A percentile compares a stretch with the other conserved stretches of the same genome.
phyloP scores from a whole-genome alignment of 2,113 vertebrate species.

The Brachypteracias leptosomus region DNA sequence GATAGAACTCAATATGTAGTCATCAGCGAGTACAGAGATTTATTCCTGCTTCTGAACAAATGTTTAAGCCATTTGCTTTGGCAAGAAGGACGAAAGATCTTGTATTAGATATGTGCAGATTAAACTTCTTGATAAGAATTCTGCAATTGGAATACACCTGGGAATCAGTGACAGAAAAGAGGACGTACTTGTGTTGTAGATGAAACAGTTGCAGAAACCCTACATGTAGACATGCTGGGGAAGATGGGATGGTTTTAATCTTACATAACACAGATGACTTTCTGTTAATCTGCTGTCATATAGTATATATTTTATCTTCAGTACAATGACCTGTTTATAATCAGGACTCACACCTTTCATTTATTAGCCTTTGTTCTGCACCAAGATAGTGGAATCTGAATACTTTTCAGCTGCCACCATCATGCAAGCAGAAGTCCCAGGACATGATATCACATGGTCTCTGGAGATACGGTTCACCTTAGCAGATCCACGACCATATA shows the following conservation, averaged over 20 bases:
- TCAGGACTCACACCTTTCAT: neutral
- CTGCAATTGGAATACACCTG: neutral
- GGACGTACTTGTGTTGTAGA: neutral
- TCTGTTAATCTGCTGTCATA: neutral
- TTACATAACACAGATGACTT: neutral
- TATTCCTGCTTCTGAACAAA: conserved; percentile 61
- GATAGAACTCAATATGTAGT: conserved; percentile 60
- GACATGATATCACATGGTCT: neutral
- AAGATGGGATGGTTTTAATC: neutral
- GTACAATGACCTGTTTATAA: neutral
- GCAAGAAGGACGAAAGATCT: conserved; percentile 52
- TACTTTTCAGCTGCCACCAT: neutral
- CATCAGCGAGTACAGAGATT: conserved; percentile 52
- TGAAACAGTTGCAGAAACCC: neutral
- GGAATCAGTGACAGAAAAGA: neutral
- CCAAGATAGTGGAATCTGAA: neutral
- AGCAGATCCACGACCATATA: neutral
- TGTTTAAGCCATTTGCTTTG: conserved; percentile 65
- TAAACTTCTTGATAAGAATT: conserved; percentile 20
- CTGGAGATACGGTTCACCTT: neutral
- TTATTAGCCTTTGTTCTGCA: neutral
- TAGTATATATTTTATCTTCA: neutral
- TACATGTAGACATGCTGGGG: neutral
- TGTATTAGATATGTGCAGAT: conserved; percentile 33
- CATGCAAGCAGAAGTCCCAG: neutral